These are phyloP conservation scores for Aphelinus atriplicis DNA, from an alignment of 1,140 invertebrate genomes.

Conservation along the genomic window DNA sequence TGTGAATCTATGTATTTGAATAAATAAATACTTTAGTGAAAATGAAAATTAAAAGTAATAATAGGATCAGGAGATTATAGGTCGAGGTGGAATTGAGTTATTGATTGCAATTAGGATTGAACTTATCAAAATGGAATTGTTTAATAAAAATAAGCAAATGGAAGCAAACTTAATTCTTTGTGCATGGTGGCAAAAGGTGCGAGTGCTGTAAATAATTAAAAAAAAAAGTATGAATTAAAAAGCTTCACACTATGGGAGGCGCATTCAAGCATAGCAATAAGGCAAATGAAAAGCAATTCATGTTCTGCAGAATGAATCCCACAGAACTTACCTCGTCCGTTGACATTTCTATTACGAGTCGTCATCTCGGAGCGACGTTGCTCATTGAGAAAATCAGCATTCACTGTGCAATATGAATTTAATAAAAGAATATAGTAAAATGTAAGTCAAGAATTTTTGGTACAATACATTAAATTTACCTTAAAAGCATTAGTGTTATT, in stretches of 20 bases:
- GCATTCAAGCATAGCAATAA: slow-evolving; percentile 1
- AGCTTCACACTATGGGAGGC: slow-evolving; percentile 31
- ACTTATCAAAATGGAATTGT: not conserved
- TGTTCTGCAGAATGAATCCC: slow-evolving; percentile 28
- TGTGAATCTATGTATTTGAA: no score
- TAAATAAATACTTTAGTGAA: no score
- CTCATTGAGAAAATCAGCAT: slow-evolving; percentile 60
- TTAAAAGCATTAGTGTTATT: no score
- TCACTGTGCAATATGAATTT: slow-evolving; percentile 31
- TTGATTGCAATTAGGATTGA: not conserved
- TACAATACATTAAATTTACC: no score
- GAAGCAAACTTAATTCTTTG: slow-evolving; percentile 17
- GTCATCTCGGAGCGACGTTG: slow-evolving; percentile 56
- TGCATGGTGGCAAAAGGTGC: slow-evolving; percentile 29
- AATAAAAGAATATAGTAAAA: no score
- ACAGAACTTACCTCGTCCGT: slow-evolving; percentile 52
- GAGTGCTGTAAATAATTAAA: slow-evolving; percentile 22
- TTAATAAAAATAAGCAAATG: slow-evolving; percentile 12
- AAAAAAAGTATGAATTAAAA: slow-evolving; percentile 10
- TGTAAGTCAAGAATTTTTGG: no score
- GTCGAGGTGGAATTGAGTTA: not conserved
- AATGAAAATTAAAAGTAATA: not conserved
- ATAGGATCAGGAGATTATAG: slow-evolving; percentile 9
- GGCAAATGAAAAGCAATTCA: not conserved
- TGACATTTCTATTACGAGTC: slow-evolving; percentile 50